phyloP scores from a whole-genome alignment of 2,113 vertebrate genomes.

The Dissostichus mawsoni region DNA sequence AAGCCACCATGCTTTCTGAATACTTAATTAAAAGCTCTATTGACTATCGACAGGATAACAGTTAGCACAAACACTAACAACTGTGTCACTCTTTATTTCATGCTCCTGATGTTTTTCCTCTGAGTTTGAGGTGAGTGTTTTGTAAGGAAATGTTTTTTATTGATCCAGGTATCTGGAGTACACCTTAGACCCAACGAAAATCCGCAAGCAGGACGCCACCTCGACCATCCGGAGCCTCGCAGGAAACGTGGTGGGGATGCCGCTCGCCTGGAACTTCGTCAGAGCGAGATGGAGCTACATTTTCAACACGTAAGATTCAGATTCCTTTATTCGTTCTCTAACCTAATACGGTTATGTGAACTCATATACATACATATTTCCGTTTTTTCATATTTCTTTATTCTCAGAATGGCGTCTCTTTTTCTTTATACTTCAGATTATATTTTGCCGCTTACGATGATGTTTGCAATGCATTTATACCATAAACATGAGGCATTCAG shows the following conservation, averaged over 20 bases:
- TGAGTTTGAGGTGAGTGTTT: not conserved
- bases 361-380: no score
- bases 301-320: conserved; percentile 86
- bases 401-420: not conserved
- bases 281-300: conserved; percentile 86
- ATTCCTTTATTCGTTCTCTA: no score
- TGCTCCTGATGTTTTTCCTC: not conserved
- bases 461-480: conserved; percentile 1
- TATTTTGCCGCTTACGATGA: not conserved
- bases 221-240: conserved; percentile 88
- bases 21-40: no score
- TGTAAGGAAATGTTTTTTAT: no score
- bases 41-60: no score
- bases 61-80: no score
- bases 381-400: not conserved
- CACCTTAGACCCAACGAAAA: conserved; percentile 84
- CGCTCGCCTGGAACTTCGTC: conserved; percentile 92
- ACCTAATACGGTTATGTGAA: no score
- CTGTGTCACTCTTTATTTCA: no score
- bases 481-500: not conserved
- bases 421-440: not conserved
- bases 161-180: conserved; percentile 89
- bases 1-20: no score
- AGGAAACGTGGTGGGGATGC: conserved; percentile 87
- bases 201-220: conserved; percentile 91